Evolutionary conservation across 2,888 invertebrate species (phyloP).

Genomic region (Caenorhabditis sp.): DNA sequence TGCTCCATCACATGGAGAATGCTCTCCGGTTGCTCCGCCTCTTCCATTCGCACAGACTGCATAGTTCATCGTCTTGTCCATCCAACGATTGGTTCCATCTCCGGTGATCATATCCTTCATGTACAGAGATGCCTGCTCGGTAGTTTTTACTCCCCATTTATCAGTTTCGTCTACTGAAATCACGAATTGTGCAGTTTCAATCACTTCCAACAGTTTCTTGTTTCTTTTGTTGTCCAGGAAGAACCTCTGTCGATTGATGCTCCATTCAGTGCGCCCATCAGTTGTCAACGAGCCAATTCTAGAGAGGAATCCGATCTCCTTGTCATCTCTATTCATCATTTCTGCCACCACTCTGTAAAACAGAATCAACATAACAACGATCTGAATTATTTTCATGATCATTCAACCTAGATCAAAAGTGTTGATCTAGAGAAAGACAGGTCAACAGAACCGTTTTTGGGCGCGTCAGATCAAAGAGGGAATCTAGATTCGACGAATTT

Average conservation of each 20-base stretch:
- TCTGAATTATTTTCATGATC: background rate
- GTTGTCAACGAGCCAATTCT: conserved; percentile 46
- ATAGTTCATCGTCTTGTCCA: conserved; percentile 80
- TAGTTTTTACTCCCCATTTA: conserved; percentile 72
- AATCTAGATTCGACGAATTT: background rate
- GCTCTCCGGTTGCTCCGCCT: conserved; percentile 80
- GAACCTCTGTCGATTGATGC: conserved; percentile 74
- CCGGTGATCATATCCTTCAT: conserved; percentile 77
- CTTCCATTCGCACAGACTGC: conserved; percentile 71
- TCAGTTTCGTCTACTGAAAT: conserved; percentile 71
- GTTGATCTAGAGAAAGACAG: background rate
- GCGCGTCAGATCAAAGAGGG: background rate
- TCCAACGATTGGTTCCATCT: conserved; percentile 78
- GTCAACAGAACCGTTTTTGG: background rate
- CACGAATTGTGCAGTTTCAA: conserved; percentile 77
- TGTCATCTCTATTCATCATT: conserved; percentile 70
- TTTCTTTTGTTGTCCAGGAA: conserved; percentile 76
- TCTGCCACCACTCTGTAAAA: conserved; percentile 76
- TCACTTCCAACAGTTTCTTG: conserved; percentile 69
- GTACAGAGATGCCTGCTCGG: conserved; percentile 70
- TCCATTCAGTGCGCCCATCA: conserved; percentile 73
- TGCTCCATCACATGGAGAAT: conserved; percentile 79
- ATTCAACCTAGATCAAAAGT: background rate
- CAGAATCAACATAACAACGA: background rate
- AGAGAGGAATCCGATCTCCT: conserved; percentile 57